Percentiles rank a stretch among this genome's conserved stretches.
These are phyloP conservation scores for Drosophila pseudoobscura DNA, from an alignment of 1,140 invertebrate species.

Conservation along the genomic window DNA sequence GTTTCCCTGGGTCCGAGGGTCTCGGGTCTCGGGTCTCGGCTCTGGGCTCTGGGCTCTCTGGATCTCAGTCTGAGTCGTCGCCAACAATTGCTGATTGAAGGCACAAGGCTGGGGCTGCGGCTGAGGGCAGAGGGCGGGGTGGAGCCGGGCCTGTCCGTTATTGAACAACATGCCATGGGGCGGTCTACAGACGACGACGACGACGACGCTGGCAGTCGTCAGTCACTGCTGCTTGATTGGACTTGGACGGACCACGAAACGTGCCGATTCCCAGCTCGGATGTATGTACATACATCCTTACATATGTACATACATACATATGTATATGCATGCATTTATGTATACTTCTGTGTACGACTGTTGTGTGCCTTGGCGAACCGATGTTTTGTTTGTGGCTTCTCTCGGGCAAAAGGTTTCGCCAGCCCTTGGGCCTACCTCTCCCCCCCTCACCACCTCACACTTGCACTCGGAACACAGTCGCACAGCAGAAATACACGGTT, in stretches of 20 bases:
- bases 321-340: constrained; percentile 7
- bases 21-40: no score
- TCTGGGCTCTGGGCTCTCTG: background rate
- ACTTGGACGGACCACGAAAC: constrained; percentile 76
- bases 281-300: constrained; percentile 6
- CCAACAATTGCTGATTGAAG: constrained; percentile 2
- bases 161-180: constrained; percentile 56
- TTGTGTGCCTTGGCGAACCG: constrained; percentile 32
- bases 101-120: constrained; percentile 3
- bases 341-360: constrained; percentile 14
- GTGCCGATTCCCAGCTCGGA: constrained; percentile 75
- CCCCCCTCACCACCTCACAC: constrained; percentile 1
- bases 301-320: background rate
- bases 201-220: constrained; percentile 57
- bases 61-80: constrained; percentile 4
- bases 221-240: constrained; percentile 71
- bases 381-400: constrained; percentile 75
- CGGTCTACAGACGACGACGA: constrained; percentile 25
- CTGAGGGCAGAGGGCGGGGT: constrained; percentile 14
- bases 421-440: constrained; percentile 39
- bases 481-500: constrained; percentile 50
- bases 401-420: constrained; percentile 61
- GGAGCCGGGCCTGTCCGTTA: constrained; percentile 40
- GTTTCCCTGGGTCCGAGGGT: constrained; percentile 54
- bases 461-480: constrained; percentile 14